phyloP scores from a whole-genome alignment of 2,888 invertebrate genomes.

The Monochamus alternatus region DNA sequence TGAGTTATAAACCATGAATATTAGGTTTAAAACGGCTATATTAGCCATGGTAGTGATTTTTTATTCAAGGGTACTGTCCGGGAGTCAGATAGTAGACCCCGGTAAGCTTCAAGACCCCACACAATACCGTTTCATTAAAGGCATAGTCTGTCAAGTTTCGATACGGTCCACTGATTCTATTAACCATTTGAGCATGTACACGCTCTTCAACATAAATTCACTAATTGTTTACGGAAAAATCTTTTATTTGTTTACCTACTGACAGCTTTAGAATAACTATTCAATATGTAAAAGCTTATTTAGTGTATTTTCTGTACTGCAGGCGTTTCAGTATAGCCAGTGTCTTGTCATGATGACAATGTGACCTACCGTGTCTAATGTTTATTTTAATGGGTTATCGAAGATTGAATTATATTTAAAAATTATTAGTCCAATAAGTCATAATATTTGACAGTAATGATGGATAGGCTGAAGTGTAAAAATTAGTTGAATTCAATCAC shows the following conservation, averaged over 20 bases:
- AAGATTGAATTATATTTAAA: not conserved
- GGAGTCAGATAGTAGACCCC: slow-evolving; percentile 35
- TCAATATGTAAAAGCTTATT: slow-evolving; percentile 33
- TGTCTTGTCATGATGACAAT: slow-evolving; percentile 12
- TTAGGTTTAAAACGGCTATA: slow-evolving; percentile 58
- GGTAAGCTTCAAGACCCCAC: slow-evolving; percentile 60
- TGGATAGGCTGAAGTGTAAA: not conserved
- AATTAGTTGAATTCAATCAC: too few relatives aligned
- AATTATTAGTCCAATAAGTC: slow-evolving; percentile 12
- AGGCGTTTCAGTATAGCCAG: not conserved
- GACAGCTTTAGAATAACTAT: slow-evolving; percentile 37
- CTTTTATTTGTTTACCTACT: slow-evolving; percentile 50
- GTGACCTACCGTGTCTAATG: not conserved
- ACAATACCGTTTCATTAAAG: slow-evolving; percentile 67
- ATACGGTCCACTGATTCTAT: slow-evolving; percentile 63
- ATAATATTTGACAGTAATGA: not conserved
- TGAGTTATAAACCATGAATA: slow-evolving; percentile 60
- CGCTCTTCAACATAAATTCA: slow-evolving; percentile 49
- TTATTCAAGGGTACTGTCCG: slow-evolving; percentile 47
- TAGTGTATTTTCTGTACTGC: slow-evolving; percentile 18
- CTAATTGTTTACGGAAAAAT: slow-evolving; percentile 50
- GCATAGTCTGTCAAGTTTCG: slow-evolving; percentile 66
- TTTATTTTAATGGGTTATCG: not conserved
- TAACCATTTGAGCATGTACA: slow-evolving; percentile 49
- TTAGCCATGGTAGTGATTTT: slow-evolving; percentile 59